Conservation (phyloP, 2,113 vertebrate genomes). For the Lamprologus ornatipinnis region DNA sequence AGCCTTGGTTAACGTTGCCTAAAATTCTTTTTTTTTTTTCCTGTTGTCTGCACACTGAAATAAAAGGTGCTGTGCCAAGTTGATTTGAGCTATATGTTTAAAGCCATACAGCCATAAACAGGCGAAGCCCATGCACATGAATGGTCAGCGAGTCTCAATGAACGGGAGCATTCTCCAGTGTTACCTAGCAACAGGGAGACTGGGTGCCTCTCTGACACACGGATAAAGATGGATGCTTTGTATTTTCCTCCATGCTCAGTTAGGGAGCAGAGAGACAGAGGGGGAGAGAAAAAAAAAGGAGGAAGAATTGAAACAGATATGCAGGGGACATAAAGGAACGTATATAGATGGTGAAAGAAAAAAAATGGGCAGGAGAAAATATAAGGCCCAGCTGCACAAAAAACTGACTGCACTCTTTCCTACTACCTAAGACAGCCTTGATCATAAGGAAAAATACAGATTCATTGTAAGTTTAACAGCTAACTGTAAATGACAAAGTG, state of each 20-base stretch:
- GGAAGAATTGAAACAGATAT: constrained; percentile 14
- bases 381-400: background rate
- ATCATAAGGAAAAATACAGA: background rate
- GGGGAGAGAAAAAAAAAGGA: constrained; percentile 18
- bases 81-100: constrained; percentile 31
- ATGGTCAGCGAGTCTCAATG: constrained; percentile 68
- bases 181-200: constrained; percentile 79
- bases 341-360: background rate
- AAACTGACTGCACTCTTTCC: background rate
- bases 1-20: background rate
- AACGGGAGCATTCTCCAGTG: constrained; percentile 69
- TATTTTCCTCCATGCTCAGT: constrained; percentile 59
- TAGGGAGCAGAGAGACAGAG: constrained; percentile 37
- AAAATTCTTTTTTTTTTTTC: background rate
- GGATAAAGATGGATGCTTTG: constrained; percentile 69
- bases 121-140: constrained; percentile 60
- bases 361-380: background rate
- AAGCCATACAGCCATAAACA: constrained; percentile 33
- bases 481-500: background rate
- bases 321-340: background rate
- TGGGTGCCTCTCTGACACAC: constrained; percentile 63
- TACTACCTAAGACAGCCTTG: background rate
- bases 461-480: background rate
- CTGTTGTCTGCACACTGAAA: background rate
- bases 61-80: constrained; percentile 1